phyloP scores from a whole-genome alignment of 2,113 vertebrate genomes.

The Takifugu bimaculatus region DNA sequence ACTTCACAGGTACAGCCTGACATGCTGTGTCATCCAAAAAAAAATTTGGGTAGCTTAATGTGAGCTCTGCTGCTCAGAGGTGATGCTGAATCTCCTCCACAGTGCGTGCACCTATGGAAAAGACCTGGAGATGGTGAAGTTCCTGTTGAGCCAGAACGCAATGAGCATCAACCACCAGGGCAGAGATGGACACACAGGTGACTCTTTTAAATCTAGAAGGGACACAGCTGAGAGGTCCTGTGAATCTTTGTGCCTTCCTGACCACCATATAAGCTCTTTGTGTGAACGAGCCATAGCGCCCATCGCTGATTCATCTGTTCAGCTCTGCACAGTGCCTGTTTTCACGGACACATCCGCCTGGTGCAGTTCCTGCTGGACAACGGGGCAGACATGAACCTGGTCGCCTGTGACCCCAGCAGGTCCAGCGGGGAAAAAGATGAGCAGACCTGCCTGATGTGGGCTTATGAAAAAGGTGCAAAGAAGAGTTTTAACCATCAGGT shows the following conservation, averaged over 20 bases:
- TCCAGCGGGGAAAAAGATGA: slow-evolving; percentile 96
- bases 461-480: slow-evolving; percentile 88
- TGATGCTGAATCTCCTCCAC: slow-evolving; percentile 18
- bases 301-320: not conserved
- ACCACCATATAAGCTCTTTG: no score
- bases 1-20: slow-evolving; percentile 82
- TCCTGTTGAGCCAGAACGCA: slow-evolving; percentile 86
- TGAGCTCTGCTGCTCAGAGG: not conserved
- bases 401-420: slow-evolving; percentile 92
- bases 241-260: no score
- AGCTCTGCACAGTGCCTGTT: slow-evolving; percentile 93
- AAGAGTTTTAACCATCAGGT: not conserved
- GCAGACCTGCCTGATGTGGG: slow-evolving; percentile 98
- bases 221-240: no score
- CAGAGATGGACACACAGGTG: slow-evolving; percentile 93
- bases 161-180: slow-evolving; percentile 91
- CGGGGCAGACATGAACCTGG: slow-evolving; percentile 94
- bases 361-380: slow-evolving; percentile 91
- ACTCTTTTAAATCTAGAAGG: not conserved
- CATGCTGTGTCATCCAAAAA: not conserved
- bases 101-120: slow-evolving; percentile 94
- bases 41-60: not conserved
- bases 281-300: not conserved
- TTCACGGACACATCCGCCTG: slow-evolving; percentile 89
- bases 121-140: slow-evolving; percentile 88